Percentiles rank a stretch among this genome's conserved stretches.
phyloP scores from a whole-genome alignment of 2,888 invertebrate genomes.

The Euproctis similis region DNA sequence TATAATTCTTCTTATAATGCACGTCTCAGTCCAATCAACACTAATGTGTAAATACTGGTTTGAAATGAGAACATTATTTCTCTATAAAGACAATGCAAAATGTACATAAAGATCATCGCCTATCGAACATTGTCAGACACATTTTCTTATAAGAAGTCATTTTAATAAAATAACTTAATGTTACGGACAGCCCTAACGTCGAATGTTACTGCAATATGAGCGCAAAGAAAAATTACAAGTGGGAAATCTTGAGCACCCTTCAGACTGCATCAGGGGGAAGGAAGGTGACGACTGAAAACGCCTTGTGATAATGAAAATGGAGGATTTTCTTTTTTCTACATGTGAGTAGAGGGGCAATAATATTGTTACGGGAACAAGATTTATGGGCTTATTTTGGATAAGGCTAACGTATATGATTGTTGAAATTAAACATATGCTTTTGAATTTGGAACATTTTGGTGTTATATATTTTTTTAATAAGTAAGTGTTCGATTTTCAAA shows the following conservation, averaged over 20 bases:
- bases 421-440: neutral
- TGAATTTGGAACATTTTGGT: too few species aligned
- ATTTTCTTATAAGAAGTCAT: too few species aligned
- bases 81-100: too few species aligned
- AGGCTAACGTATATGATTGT: neutral
- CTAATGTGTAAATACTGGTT: too few species aligned
- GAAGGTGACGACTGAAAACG: constrained; percentile 26
- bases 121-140: too few species aligned
- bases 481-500: neutral
- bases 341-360: constrained; percentile 14
- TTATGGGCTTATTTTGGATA: neutral
- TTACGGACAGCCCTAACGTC: constrained; percentile 14
- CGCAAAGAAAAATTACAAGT: constrained; percentile 55
- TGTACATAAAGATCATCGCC: too few species aligned
- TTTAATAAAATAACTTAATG: constrained; percentile 3
- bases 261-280: constrained; percentile 33
- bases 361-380: neutral
- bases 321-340: constrained; percentile 15
- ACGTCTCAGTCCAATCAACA: too few species aligned
- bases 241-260: constrained; percentile 51
- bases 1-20: too few species aligned
- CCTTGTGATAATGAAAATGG: constrained; percentile 26
- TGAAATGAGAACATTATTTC: too few species aligned
- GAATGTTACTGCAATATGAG: constrained; percentile 49
- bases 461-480: neutral